A percentile compares a stretch with the other conserved stretches of the same genome.
Conservation (phyloP, 2,888 invertebrate genomes). For the Chrysopilus asiliformis region DNA sequence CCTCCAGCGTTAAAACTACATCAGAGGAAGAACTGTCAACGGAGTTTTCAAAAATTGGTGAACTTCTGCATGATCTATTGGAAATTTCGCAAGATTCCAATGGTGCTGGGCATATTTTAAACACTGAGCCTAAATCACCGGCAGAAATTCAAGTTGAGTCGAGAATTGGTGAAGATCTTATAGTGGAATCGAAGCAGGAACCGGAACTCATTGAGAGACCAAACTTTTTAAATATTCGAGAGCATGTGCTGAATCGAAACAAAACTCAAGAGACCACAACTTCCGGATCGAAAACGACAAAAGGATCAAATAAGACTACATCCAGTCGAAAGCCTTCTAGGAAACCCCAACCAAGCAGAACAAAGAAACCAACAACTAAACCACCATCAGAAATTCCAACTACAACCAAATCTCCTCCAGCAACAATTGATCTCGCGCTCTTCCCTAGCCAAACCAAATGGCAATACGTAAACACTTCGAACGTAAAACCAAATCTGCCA, state of each 20-base stretch:
- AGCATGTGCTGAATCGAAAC: constrained; percentile 29
- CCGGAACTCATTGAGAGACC: constrained; percentile 21
- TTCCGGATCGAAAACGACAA: neutral
- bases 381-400: neutral
- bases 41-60: neutral
- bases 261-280: constrained; percentile 10
- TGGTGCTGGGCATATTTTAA: neutral
- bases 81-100: neutral
- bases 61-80: neutral
- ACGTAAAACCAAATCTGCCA: no score
- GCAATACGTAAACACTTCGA: constrained; percentile 42
- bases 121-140: constrained; percentile 4
- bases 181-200: neutral
- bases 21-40: neutral
- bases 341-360: constrained; percentile 2
- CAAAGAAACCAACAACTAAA: neutral
- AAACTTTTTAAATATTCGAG: constrained; percentile 33
- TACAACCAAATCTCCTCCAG: neutral
- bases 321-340: constrained; percentile 1
- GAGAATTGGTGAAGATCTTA: constrained; percentile 15
- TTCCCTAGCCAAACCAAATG: constrained; percentile 38
- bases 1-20: constrained; percentile 4
- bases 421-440: constrained; percentile 29
- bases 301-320: constrained; percentile 2
- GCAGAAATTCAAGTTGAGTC: constrained; percentile 17